Evolutionary conservation across 2,888 invertebrate species (phyloP), one percentile per base, ranked within the genome.

Genomic region (Spisula subtruncata): DNA sequence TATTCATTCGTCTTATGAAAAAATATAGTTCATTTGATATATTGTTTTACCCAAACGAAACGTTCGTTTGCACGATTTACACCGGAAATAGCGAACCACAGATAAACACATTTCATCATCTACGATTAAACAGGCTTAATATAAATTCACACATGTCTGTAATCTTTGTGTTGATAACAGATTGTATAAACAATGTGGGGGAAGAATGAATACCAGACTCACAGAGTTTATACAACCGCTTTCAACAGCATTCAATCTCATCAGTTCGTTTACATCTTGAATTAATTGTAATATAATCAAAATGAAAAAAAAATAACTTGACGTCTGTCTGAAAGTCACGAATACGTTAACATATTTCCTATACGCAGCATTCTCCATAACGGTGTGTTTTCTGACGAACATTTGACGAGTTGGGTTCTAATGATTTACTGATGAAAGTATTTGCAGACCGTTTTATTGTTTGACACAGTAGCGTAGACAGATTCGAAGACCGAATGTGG

Each of bases 151-250:
- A 66, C 60, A 66, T 66, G 60, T n/a, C n/a, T 20, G 60, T 25
- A 66, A 66, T 66, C 60, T 66, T n/a, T 10, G 25, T 66, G 60
- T 66, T 66, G 60, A 66, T 66, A 66, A 66, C 25, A 66, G 4
- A 25, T 66, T 25, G 60, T 66, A 66, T 66, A 66, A 66, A 66
- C 60, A 66, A 25, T 66, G 20, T 66, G 12, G 25, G 25, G n/a
- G 6, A n/a, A n/a, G n/a, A n/a, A 25, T n/a, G n/a, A n/a, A n/a
- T 25, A 66, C 60, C 60, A 66, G 60, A 66, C 60, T n/a, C 25
- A 12, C 25, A 25, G 25, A 66, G 10, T n/a, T 5, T 66, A n/a
- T 25, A 66, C n/a, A 66, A 25, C 20, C 20, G 2, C 60, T 66
- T 66, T 66, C 60, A 66, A 66, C 60, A 66, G n/a, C 5, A 10